Evolutionary conservation across 2,113 vertebrate genomes (phyloP).

Genomic region (Otus sunia): DNA sequence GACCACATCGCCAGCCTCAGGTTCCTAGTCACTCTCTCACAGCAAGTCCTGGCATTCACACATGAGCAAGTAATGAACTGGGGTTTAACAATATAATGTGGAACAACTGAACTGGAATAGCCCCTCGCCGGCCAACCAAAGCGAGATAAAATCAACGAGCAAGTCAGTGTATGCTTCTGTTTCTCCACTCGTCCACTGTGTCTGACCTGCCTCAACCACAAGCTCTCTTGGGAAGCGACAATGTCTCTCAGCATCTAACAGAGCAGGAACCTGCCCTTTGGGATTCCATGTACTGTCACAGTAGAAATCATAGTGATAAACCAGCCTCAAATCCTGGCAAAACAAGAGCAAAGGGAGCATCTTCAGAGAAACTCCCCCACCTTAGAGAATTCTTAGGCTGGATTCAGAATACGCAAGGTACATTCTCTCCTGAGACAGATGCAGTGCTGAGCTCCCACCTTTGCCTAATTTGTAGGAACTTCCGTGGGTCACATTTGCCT

Average conservation of each 20-base stretch:
- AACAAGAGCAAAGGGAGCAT: not conserved
- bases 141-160: not conserved
- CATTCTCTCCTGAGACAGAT: not conserved
- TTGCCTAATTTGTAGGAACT: not conserved
- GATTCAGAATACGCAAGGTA: not conserved
- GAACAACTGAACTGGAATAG: not conserved
- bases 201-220: not conserved
- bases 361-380: not conserved
- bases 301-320: not conserved
- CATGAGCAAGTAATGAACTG: not conserved
- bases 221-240: not conserved
- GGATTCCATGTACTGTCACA: not conserved
- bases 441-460: not conserved
- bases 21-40: not conserved
- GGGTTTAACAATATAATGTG: accelerated
- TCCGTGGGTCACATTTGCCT: not conserved
- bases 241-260: not conserved
- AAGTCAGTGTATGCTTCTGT: not conserved
- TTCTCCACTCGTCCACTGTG: not conserved
- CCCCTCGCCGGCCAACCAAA: not conserved
- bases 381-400: not conserved
- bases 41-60: not conserved
- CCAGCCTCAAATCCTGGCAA: not conserved
- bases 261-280: not conserved
- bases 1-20: not conserved